These are phyloP conservation scores for Nyctibius grandis DNA, from an alignment of 2,797 vertebrate genomes.

Conservation along the genomic window DNA sequence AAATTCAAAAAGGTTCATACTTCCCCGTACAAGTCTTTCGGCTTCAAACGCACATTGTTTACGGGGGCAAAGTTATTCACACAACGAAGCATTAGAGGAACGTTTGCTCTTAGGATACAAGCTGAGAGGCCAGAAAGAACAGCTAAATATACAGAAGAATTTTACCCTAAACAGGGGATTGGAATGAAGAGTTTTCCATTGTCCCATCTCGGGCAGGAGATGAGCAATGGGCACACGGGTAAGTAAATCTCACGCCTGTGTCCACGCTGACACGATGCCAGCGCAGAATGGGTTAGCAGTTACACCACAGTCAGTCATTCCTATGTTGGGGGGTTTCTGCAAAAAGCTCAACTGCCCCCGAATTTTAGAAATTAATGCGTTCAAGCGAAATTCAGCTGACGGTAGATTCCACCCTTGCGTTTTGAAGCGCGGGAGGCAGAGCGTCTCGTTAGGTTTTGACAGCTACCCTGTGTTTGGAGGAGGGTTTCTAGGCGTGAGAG, in stretches of 20 bases:
- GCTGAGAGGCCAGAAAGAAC: slow-evolving; percentile 2
- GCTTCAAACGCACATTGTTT: background rate
- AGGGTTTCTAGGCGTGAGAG: background rate
- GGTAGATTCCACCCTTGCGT: background rate
- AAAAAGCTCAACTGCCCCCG: background rate
- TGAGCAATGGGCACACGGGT: background rate
- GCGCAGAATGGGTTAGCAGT: background rate
- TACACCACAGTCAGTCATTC: background rate
- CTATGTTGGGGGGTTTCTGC: accelerated
- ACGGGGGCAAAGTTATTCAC: background rate
- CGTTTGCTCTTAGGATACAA: background rate
- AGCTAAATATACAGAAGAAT: background rate
- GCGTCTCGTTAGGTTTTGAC: accelerated
- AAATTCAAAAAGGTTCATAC: background rate
- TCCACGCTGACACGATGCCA: background rate
- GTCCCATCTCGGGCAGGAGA: background rate
- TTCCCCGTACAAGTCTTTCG: background rate
- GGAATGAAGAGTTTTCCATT: background rate
- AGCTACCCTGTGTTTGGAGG: background rate
- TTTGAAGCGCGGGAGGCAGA: background rate
- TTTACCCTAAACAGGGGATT: background rate
- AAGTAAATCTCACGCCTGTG: background rate
- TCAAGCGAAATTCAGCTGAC: background rate
- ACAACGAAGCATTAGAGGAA: background rate
- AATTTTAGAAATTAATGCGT: background rate